phyloP scores from a whole-genome alignment of 2,797 vertebrate species.

The Crossoptilon crossoptilon region DNA sequence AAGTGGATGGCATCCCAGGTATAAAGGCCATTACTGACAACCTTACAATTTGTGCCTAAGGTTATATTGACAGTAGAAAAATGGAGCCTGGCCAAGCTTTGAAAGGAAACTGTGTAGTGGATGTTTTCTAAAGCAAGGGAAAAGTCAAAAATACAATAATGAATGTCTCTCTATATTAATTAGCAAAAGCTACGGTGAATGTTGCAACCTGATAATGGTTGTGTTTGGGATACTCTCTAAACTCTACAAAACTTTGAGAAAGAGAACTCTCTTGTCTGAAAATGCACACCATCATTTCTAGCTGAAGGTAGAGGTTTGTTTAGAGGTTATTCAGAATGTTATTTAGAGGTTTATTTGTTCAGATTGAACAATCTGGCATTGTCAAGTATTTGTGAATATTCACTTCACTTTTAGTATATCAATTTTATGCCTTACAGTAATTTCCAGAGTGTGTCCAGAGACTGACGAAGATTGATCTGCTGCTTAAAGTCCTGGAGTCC shows the following conservation, averaged over 20 bases:
- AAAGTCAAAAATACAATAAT: neutral
- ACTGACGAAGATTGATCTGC: neutral
- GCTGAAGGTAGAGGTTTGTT: neutral
- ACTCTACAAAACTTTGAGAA: neutral
- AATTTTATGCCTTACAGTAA: neutral
- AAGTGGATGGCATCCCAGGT: neutral
- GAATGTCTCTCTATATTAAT: neutral
- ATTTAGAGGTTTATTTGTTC: neutral
- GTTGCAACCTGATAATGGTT: neutral
- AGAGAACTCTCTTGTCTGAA: neutral
- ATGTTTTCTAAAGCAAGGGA: neutral
- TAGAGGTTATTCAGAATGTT: neutral
- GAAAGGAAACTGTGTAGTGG: neutral
- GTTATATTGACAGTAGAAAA: neutral
- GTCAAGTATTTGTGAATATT: neutral
- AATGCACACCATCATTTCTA: neutral
- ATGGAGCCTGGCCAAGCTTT: neutral
- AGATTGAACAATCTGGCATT: neutral
- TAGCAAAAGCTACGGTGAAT: neutral
- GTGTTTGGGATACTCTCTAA: neutral
- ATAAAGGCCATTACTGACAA: neutral
- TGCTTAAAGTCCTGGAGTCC: rapidly evolving
- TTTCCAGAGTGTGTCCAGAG: neutral
- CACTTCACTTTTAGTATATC: neutral
- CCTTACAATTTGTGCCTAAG: neutral